Evolutionary conservation across 2,888 invertebrate species (phyloP), one percentile per base, ranked within the genome.

Genomic region (Hydraecia micacea): DNA sequence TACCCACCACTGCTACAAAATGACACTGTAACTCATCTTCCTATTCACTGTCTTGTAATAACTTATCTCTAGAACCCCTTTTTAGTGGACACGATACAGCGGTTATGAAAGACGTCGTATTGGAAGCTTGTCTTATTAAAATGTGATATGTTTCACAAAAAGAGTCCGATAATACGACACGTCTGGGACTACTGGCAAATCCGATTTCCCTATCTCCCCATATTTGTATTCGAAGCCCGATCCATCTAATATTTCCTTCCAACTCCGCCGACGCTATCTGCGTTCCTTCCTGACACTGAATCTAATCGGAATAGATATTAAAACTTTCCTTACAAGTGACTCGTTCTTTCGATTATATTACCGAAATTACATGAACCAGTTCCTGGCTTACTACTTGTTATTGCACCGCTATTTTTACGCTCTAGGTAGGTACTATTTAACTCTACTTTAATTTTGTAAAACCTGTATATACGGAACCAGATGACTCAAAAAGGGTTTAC

Each of bases 271-370:
- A 92, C 94, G 95, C 95, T 96, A 96, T 95, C 96, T 95, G 93
- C 95, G 95, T 96, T 95, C 95, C 94, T 96, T 95, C 95, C 96
- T 97, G 96, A 95, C 96, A 96, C 96, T 96, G 96, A 96, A 97
- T 96, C 97, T 96, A 96, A 97, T 97, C 96, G 96, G 97, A 96
- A 97, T 96, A 96, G 96, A 97, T 97, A 97, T 97, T 97, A 97
- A 97, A 97, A 97, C 95, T 96, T 95, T 95, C 93, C 95, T 95
- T 95, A 94, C 94, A 93, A 92, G 93, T 89, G 91, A 92, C 92
- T 93, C 93, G 90, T 91, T 93, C 91, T 90, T 92, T 92, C 91
- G 87, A 90, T 90, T 90, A 92, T 91, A 92, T 91, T 88, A 87
- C 77, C 76, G 70, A 92, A 91, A 92, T 92, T 92, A 91, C 89